Percentiles rank a stretch among this genome's conserved stretches.
Conservation (phyloP, 2,888 invertebrate species). For the Sisyra nigra region DNA sequence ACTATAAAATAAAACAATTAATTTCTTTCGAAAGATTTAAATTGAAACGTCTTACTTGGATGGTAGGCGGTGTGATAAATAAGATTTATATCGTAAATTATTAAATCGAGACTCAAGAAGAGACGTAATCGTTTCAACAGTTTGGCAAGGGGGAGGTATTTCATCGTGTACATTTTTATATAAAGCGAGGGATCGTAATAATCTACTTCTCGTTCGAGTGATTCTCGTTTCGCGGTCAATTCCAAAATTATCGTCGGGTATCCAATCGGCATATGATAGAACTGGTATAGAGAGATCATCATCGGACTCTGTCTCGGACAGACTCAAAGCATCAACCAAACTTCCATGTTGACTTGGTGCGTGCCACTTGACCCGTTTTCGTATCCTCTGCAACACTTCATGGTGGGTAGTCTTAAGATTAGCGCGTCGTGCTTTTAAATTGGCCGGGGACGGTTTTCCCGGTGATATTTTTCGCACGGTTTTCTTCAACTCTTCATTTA, state of each 20-base stretch:
- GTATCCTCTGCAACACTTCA: conserved; percentile 26
- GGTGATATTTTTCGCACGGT: conserved; percentile 3
- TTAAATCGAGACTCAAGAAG: neutral
- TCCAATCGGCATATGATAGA: neutral
- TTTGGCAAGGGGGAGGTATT: neutral
- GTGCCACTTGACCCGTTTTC: conserved; percentile 5
- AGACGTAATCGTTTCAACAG: neutral
- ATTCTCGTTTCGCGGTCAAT: conserved; percentile 1
- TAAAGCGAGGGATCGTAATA: neutral
- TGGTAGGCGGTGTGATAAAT: neutral
- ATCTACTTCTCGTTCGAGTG: neutral
- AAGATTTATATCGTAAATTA: neutral
- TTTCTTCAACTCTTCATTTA: neutral
- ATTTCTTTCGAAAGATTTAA: too few relatives aligned
- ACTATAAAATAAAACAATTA: neutral
- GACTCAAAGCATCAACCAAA: neutral
- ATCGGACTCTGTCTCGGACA: conserved; percentile 6
- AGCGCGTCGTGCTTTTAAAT: conserved; percentile 8
- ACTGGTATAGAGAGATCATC: neutral
- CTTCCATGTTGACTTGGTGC: conserved; percentile 2
- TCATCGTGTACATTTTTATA: too few relatives aligned
- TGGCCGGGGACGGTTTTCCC: conserved; percentile 10
- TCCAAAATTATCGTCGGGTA: neutral
- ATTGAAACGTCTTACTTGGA: neutral
- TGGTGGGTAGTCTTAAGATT: conserved; percentile 22